These are phyloP conservation scores for Trilocha varians DNA, from an alignment of 2,888 invertebrate genomes.

Conservation along the genomic window DNA sequence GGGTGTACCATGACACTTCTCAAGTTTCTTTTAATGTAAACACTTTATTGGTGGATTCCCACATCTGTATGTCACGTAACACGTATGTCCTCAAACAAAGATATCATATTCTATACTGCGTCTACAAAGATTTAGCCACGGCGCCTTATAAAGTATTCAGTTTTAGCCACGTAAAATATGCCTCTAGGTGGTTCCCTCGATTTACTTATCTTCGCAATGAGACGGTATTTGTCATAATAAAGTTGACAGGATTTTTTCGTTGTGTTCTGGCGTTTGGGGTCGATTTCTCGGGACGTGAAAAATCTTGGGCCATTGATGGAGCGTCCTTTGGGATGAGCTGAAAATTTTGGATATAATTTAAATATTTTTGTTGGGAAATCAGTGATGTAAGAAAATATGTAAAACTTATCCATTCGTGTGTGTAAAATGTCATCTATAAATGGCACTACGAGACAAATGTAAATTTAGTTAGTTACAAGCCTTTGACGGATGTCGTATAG, in stretches of 20 bases:
- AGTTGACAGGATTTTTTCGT: background rate
- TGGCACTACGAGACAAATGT: too few species aligned
- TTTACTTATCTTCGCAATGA: constrained; percentile 3
- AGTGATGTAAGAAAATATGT: too few species aligned
- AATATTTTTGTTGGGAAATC: too few species aligned
- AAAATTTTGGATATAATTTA: too few species aligned
- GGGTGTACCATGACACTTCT: too few species aligned
- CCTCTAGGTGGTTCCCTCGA: constrained; percentile 1
- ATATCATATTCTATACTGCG: constrained; percentile 4
- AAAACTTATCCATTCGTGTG: too few species aligned
- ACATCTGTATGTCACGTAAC: background rate
- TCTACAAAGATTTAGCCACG: constrained; percentile 4
- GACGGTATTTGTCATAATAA: constrained; percentile 3
- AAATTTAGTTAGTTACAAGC: too few species aligned
- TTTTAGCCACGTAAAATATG: constrained; percentile 1
- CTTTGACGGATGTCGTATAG: too few species aligned
- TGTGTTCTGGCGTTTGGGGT: background rate
- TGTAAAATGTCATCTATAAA: too few species aligned
- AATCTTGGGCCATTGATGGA: background rate
- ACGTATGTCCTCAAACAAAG: constrained; percentile 4
- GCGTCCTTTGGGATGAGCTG: background rate
- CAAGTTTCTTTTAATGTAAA: too few species aligned
- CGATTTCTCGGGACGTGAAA: background rate
- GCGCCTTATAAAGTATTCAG: constrained; percentile 5
- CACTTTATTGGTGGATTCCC: background rate